phyloP scores from a whole-genome alignment of 2,888 invertebrate genomes.

The Melinopterus prodromus region DNA sequence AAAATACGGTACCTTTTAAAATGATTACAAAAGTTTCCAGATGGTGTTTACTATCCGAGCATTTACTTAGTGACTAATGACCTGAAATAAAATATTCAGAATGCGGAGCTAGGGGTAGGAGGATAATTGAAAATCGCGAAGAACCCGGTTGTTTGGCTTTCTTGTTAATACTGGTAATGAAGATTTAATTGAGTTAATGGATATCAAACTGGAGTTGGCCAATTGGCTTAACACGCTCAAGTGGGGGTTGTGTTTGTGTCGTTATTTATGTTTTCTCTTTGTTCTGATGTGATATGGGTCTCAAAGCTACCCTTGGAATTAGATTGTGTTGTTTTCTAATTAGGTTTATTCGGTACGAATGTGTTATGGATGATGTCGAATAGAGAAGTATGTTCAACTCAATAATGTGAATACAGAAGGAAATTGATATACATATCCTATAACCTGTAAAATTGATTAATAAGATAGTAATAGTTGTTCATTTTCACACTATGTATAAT shows the following conservation, averaged over 20 bases:
- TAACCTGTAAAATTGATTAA: too few species aligned
- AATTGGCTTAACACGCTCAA: slow-evolving; percentile 11
- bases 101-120: not conserved
- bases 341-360: not conserved
- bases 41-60: not conserved
- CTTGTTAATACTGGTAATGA: slow-evolving; percentile 14
- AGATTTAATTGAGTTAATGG: slow-evolving; percentile 22
- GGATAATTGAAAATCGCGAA: slow-evolving; percentile 17
- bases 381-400: too few species aligned
- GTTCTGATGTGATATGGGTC: not conserved
- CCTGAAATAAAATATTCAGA: slow-evolving; percentile 11
- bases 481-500: too few species aligned
- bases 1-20: slow-evolving; percentile 14
- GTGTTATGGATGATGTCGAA: not conserved
- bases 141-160: slow-evolving; percentile 12
- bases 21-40: slow-evolving; percentile 18
- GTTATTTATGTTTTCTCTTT: not conserved
- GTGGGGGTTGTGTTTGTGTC: not conserved
- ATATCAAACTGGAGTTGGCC: slow-evolving; percentile 14
- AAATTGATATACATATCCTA: too few species aligned
- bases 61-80: slow-evolving; percentile 18
- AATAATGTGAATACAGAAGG: too few species aligned
- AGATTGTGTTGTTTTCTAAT: not conserved
- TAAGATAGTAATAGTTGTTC: too few species aligned
- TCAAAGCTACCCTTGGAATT: not conserved